phyloP scores from a whole-genome alignment of 2,888 invertebrate genomes.

The Coelogynopora nodosa region DNA sequence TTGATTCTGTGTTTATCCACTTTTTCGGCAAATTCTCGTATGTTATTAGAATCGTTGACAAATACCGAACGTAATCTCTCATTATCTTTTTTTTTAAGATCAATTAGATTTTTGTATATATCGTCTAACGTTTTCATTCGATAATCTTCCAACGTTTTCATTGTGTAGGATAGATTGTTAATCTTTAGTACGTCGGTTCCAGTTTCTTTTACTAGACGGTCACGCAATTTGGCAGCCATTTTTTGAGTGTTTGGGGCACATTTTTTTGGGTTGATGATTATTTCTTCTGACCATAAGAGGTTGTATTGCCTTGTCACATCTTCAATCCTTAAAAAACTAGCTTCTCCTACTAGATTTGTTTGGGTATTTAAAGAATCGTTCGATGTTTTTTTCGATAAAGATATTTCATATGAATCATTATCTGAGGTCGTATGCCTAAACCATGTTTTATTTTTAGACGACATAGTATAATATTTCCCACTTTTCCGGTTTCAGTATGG shows the following conservation, averaged over 20 bases:
- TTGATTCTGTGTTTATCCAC: background rate
- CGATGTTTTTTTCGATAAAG: too few species aligned
- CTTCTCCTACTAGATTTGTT: too few species aligned
- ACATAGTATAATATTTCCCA: too few species aligned
- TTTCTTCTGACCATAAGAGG: background rate
- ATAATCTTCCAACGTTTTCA: background rate
- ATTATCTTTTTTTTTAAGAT: background rate
- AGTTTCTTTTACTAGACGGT: background rate
- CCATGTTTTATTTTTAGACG: too few species aligned
- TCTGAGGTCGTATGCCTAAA: too few species aligned
- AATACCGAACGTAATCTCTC: background rate
- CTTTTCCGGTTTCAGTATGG: too few species aligned
- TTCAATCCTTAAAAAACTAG: too few species aligned
- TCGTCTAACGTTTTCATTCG: background rate
- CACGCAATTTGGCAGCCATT: background rate
- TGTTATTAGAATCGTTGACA: background rate
- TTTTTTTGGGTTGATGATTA: background rate
- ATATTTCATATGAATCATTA: too few species aligned
- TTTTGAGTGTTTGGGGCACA: background rate
- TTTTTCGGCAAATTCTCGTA: background rate
- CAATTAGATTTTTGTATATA: background rate
- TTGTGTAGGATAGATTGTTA: background rate
- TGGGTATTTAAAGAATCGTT: too few species aligned
- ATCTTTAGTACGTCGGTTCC: background rate
- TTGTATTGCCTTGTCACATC: too few species aligned